phyloP scores from a whole-genome alignment of 1,140 invertebrate genomes.

The Palaemon carinicauda region DNA sequence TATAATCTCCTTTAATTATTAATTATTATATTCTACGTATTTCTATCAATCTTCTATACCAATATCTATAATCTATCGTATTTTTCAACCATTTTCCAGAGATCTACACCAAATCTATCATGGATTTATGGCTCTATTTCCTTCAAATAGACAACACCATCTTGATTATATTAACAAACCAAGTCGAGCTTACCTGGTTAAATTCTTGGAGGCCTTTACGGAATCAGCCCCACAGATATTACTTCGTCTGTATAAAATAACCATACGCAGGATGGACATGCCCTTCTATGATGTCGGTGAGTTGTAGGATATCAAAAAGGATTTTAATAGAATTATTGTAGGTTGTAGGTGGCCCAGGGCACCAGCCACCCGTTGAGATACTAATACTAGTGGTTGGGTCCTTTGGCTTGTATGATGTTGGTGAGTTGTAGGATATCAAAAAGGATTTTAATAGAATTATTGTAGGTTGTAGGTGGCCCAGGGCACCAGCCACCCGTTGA shows the following conservation, averaged over 20 bases:
- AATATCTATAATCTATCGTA: too few relatives aligned
- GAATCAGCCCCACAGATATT: conserved; percentile 48
- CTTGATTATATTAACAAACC: conserved; percentile 12
- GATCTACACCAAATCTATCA: conserved; percentile 37
- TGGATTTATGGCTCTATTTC: conserved; percentile 29
- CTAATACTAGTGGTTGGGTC: too few relatives aligned
- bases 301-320: not conserved
- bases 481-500: too few relatives aligned
- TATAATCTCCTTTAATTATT: too few relatives aligned
- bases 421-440: not conserved
- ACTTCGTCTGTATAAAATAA: conserved; percentile 42
- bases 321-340: too few relatives aligned
- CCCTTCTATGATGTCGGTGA: conserved; percentile 39
- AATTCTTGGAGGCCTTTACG: conserved; percentile 53
- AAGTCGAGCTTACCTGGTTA: conserved; percentile 40
- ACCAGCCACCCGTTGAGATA: too few relatives aligned
- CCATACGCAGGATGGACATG: conserved; percentile 12
- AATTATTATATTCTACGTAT: too few relatives aligned
- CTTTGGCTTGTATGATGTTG: conserved; percentile 30
- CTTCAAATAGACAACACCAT: not conserved
- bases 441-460: too few relatives aligned
- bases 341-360: too few relatives aligned
- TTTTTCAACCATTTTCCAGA: not conserved
- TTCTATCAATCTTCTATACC: too few relatives aligned
- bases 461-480: too few relatives aligned